Evolutionary conservation across 1,140 invertebrate genomes (phyloP).

Genomic region (Monochamus saltuarius): DNA sequence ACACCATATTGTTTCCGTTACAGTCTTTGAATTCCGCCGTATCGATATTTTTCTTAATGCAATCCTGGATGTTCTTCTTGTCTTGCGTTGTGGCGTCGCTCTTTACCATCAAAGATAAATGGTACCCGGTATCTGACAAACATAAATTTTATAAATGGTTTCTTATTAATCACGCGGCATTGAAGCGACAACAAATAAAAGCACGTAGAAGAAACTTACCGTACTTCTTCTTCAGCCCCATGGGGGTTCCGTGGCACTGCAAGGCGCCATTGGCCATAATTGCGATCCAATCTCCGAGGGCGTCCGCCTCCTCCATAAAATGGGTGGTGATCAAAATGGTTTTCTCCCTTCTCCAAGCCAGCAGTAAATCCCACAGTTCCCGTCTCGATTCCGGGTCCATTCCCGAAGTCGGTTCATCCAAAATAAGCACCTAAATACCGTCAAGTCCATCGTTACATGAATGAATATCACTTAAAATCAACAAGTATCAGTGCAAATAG

Average conservation of each 20-base stretch:
- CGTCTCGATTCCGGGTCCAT: slow-evolving; percentile 91
- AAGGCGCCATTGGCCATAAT: slow-evolving; percentile 84
- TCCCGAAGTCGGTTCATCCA: slow-evolving; percentile 94
- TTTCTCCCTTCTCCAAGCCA: slow-evolving; percentile 52
- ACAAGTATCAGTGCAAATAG: too few species aligned
- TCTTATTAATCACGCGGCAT: too few species aligned
- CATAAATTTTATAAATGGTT: not conserved
- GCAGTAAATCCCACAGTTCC: slow-evolving; percentile 84
- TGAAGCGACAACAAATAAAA: too few species aligned
- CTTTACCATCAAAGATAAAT: slow-evolving; percentile 34
- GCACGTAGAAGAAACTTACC: slow-evolving; percentile 42
- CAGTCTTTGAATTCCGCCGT: slow-evolving; percentile 55
- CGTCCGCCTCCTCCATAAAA: slow-evolving; percentile 98
- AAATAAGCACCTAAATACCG: slow-evolving; percentile 61
- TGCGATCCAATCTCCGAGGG: slow-evolving; percentile 88
- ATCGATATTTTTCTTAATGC: slow-evolving; percentile 49
- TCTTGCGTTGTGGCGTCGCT: slow-evolving; percentile 2
- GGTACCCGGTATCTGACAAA: slow-evolving; percentile 43
- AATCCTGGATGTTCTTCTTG: slow-evolving; percentile 6
- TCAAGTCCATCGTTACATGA: too few species aligned
- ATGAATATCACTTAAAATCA: too few species aligned
- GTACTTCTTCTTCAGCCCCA: slow-evolving; percentile 58
- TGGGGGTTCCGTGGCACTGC: slow-evolving; percentile 64
- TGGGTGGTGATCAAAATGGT: slow-evolving; percentile 94
- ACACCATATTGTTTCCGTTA: slow-evolving; percentile 53